A percentile compares a stretch with the other conserved stretches of the same genome.
phyloP scores from a whole-genome alignment of 2,797 vertebrate species.

The Rhinoraja longicauda region DNA sequence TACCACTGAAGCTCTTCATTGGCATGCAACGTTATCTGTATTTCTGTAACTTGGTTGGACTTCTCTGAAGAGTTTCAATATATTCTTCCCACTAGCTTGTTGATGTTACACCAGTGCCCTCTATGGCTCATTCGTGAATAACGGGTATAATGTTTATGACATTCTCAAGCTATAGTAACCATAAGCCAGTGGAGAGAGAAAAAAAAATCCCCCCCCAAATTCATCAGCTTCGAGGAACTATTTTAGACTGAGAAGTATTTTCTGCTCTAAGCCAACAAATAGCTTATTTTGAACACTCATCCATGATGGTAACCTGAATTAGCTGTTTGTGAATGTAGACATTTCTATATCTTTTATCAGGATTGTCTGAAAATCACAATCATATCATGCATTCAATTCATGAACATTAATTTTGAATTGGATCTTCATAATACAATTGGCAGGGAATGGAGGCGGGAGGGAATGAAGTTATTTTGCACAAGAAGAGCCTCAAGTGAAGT shows the following conservation, averaged over 20 bases:
- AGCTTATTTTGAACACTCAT: slow-evolving; percentile 49
- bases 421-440: slow-evolving; percentile 51
- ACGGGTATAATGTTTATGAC: slow-evolving; percentile 2
- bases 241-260: slow-evolving; percentile 45
- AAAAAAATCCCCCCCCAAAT: background rate
- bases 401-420: slow-evolving; percentile 68
- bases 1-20: background rate
- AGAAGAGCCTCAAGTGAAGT: background rate
- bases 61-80: background rate
- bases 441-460: slow-evolving; percentile 1
- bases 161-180: background rate
- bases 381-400: slow-evolving; percentile 54
- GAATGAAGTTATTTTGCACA: slow-evolving; percentile 41
- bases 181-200: background rate
- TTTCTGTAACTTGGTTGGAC: background rate
- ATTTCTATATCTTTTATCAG: slow-evolving; percentile 61
- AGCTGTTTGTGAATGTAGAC: slow-evolving; percentile 54
- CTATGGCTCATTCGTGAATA: slow-evolving; percentile 30
- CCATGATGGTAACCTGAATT: slow-evolving; percentile 46
- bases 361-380: slow-evolving; percentile 65
- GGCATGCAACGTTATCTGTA: background rate
- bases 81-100: background rate
- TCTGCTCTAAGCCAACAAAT: slow-evolving; percentile 53
- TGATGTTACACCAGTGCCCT: slow-evolving; percentile 37
- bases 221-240: slow-evolving; percentile 5